phyloP scores from a whole-genome alignment of 1,140 invertebrate species.

The Polyergus mexicanus region DNA sequence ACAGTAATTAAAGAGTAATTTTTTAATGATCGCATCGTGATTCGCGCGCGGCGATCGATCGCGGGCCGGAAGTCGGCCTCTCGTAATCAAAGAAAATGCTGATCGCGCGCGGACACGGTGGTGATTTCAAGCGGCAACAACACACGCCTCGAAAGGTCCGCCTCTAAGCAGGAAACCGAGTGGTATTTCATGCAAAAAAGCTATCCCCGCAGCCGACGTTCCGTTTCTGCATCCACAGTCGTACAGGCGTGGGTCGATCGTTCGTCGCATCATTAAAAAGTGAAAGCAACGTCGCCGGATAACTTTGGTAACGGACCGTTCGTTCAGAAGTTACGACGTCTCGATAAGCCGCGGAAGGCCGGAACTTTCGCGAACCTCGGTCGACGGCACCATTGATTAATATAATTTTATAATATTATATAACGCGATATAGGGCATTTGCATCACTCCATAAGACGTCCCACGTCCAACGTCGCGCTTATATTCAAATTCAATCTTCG shows the following conservation, averaged over 20 bases:
- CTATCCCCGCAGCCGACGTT: slow-evolving; percentile 39
- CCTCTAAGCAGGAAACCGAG: slow-evolving; percentile 44
- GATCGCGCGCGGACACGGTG: slow-evolving; percentile 48
- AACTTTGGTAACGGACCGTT: slow-evolving; percentile 59
- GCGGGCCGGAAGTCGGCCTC: slow-evolving; percentile 47
- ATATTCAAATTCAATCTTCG: neutral
- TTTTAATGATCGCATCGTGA: slow-evolving; percentile 51
- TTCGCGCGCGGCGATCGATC: slow-evolving; percentile 30
- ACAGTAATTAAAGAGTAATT: slow-evolving; percentile 63
- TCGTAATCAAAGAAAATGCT: slow-evolving; percentile 60
- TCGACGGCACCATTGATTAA: slow-evolving; percentile 44
- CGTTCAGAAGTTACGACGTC: slow-evolving; percentile 44
- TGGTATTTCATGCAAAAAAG: slow-evolving; percentile 55
- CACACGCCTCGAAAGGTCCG: slow-evolving; percentile 8
- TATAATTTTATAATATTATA: slow-evolving; percentile 30
- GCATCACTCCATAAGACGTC: neutral
- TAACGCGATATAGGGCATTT: slow-evolving; percentile 29
- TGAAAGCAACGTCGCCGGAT: slow-evolving; percentile 50
- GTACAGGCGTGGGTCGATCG: slow-evolving; percentile 50
- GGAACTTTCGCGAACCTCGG: slow-evolving; percentile 48
- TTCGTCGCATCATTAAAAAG: slow-evolving; percentile 60
- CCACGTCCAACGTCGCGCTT: neutral
- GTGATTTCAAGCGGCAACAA: slow-evolving; percentile 39
- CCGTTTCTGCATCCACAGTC: slow-evolving; percentile 55
- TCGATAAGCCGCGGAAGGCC: neutral